Conservation (phyloP, 1,140 invertebrate species). For the Drosophila kurseongensis region DNA sequence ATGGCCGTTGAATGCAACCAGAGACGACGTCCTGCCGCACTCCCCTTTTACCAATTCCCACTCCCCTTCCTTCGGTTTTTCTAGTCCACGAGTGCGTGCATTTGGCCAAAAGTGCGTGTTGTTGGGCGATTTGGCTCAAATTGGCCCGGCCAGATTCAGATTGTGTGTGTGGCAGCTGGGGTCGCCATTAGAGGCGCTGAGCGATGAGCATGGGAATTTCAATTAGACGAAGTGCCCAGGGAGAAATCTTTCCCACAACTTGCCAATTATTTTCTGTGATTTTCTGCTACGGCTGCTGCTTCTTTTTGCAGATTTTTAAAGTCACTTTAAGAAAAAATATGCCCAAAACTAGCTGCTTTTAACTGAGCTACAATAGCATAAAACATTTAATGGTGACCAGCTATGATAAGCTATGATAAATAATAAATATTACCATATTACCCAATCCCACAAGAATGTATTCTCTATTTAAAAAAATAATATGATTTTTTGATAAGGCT, state of each 20-base stretch:
- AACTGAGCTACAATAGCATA: too few species aligned
- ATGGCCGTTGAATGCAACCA: slow-evolving; percentile 66
- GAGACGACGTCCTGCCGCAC: slow-evolving; percentile 25
- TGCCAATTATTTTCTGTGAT: slow-evolving; percentile 59
- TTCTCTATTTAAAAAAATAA: not conserved
- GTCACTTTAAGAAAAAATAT: slow-evolving; percentile 20
- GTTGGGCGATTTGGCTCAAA: slow-evolving; percentile 59
- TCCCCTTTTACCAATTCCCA: not conserved
- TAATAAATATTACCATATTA: too few species aligned
- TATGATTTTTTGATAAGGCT: too few species aligned
- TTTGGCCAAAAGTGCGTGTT: slow-evolving; percentile 53
- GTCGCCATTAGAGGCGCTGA: slow-evolving; percentile 59
- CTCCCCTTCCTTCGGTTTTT: slow-evolving; percentile 17
- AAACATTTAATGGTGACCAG: too few species aligned
- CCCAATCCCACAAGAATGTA: not conserved
- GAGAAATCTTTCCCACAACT: slow-evolving; percentile 63
- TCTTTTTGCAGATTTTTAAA: slow-evolving; percentile 28
- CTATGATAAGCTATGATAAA: too few species aligned
- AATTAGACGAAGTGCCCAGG: slow-evolving; percentile 58
- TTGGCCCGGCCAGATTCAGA: slow-evolving; percentile 50
- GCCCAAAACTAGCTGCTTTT: not conserved
- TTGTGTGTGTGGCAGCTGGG: slow-evolving; percentile 56
- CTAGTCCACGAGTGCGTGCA: slow-evolving; percentile 51
- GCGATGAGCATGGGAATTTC: slow-evolving; percentile 67
- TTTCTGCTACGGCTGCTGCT: slow-evolving; percentile 9